Evolutionary conservation across 2,888 invertebrate species (phyloP).

Genomic region (Linnaemya tessellans): DNA sequence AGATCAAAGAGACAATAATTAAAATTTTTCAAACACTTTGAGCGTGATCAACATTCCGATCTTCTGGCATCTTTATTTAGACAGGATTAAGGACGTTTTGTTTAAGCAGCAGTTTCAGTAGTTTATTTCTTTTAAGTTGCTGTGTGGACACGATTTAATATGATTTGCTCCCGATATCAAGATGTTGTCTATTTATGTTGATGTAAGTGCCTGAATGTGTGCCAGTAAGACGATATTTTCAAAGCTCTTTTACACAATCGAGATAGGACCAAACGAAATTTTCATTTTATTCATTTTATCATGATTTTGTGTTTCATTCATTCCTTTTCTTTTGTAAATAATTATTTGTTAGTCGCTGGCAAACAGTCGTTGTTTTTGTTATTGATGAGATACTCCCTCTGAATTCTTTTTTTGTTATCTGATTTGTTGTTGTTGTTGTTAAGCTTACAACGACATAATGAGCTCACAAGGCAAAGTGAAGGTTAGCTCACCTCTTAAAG

Average conservation of each 20-base stretch:
- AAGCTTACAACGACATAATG: slow-evolving; percentile 52
- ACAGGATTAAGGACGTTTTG: too few species aligned
- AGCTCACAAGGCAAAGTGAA: slow-evolving; percentile 65
- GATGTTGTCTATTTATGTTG: neutral
- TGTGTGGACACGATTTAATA: neutral
- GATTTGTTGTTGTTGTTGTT: slow-evolving; percentile 1
- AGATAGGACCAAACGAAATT: slow-evolving; percentile 45
- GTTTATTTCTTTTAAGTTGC: too few species aligned
- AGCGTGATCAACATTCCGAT: too few species aligned
- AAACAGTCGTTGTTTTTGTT: slow-evolving; percentile 13
- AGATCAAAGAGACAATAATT: too few species aligned
- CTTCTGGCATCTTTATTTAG: too few species aligned
- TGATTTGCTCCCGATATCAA: too few species aligned
- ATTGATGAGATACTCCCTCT: slow-evolving; percentile 1
- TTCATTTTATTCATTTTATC: slow-evolving; percentile 13
- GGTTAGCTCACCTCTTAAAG: slow-evolving; percentile 62
- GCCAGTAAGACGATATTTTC: slow-evolving; percentile 36
- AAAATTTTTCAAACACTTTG: too few species aligned
- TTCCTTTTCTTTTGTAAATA: too few species aligned
- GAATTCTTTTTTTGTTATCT: slow-evolving; percentile 4
- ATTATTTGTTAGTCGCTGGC: slow-evolving; percentile 1
- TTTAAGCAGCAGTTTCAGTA: too few species aligned
- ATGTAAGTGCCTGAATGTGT: neutral
- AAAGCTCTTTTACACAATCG: slow-evolving; percentile 50
- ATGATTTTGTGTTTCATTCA: neutral